These are phyloP conservation scores for Catalaphyllia jardinei DNA, from an alignment of 64 coral and sea anemone species.

Conservation along the genomic window DNA sequence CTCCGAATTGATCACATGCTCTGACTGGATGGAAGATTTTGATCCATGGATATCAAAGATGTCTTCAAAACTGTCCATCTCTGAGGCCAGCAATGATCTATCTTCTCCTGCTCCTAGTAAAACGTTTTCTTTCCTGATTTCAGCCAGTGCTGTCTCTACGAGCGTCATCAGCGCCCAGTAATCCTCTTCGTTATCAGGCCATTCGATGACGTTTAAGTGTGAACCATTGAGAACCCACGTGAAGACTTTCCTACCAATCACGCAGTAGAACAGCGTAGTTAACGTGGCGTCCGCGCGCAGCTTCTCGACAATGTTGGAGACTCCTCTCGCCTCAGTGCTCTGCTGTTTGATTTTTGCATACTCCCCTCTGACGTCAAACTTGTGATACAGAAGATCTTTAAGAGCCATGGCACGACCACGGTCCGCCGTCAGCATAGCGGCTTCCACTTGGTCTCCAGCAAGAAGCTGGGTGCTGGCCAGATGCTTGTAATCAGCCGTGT, in stretches of 20 bases:
- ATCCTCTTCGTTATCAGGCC: not conserved
- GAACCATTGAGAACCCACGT: slow-evolving; percentile 7
- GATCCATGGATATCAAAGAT: not conserved
- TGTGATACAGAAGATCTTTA: slow-evolving; percentile 12
- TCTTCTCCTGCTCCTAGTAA: not conserved
- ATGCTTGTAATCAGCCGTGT: not conserved
- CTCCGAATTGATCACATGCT: not conserved
- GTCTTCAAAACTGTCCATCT: not conserved
- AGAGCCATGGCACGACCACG: slow-evolving; percentile 23
- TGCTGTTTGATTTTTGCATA: not conserved
- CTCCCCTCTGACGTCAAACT: slow-evolving; percentile 9
- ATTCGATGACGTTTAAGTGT: not conserved
- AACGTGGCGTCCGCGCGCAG: not conserved
- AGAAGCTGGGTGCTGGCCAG: not conserved
- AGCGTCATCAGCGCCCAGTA: not conserved
- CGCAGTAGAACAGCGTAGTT: not conserved
- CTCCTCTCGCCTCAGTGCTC: not conserved
- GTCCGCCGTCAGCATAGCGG: not conserved
- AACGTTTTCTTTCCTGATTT: not conserved
- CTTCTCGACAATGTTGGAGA: not conserved
- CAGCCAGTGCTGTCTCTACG: not conserved
- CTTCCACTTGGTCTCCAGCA: not conserved
- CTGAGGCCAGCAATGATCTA: not conserved
- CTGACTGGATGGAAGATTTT: not conserved
- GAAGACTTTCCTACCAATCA: not conserved